These are phyloP conservation scores for Agrochola litura DNA, from an alignment of 2,888 invertebrate species.

Conservation along the genomic window DNA sequence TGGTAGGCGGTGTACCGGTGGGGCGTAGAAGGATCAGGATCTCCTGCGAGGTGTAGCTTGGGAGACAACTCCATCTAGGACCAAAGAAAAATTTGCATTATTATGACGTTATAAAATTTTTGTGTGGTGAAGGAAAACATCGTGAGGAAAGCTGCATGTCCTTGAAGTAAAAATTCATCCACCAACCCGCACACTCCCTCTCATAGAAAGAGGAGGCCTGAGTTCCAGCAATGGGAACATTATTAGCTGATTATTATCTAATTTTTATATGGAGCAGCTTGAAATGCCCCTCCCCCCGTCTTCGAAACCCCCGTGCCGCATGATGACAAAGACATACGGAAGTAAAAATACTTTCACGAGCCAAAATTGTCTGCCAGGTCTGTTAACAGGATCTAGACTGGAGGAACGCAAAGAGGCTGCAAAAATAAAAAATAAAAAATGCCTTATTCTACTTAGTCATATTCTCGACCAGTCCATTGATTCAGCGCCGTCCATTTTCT, in stretches of 20 bases:
- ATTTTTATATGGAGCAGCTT: neutral
- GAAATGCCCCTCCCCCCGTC: neutral
- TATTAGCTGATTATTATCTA: no score
- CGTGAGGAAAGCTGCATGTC: no score
- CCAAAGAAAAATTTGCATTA: neutral
- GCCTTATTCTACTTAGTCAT: neutral
- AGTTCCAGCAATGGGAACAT: no score
- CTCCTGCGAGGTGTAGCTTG: neutral
- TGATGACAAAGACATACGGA: neutral
- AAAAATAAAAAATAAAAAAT: neutral
- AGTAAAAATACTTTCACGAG: neutral
- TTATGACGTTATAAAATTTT: neutral
- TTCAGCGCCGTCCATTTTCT: neutral
- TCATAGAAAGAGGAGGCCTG: no score
- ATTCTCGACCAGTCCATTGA: neutral
- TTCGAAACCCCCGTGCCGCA: neutral
- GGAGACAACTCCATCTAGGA: slow-evolving; percentile 9
- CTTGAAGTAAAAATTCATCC: no score
- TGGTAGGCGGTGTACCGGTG: slow-evolving; percentile 4
- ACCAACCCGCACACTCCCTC: no score
- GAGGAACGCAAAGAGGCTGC: neutral
- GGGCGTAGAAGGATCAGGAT: neutral
- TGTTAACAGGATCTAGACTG: neutral
- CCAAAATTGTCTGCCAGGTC: neutral
- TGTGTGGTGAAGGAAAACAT: neutral